Conservation (phyloP, 2,888 invertebrate genomes). For the Ctenicera cuprea region DNA sequence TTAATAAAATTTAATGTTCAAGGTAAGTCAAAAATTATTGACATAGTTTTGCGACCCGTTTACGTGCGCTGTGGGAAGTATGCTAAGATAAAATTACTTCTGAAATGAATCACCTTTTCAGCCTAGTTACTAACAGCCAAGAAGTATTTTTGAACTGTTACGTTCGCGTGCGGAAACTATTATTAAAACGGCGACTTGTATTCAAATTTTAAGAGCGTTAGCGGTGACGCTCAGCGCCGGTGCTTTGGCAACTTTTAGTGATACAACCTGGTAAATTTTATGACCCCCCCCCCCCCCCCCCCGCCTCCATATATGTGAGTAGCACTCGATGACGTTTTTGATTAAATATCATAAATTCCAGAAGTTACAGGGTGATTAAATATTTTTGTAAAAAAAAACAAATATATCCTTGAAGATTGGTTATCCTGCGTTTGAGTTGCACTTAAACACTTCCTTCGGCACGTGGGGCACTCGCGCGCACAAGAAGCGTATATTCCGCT, state of each 20-base stretch:
- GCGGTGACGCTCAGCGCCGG: conserved; percentile 26
- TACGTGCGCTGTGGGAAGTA: conserved; percentile 44
- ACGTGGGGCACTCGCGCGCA: conserved; percentile 51
- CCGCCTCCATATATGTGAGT: not conserved
- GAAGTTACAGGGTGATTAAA: not conserved
- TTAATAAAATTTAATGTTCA: conserved; percentile 25
- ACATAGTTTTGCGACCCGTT: conserved; percentile 47
- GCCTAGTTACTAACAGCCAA: conserved; percentile 57
- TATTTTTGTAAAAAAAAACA: conserved; percentile 17
- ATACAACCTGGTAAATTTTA: conserved; percentile 32
- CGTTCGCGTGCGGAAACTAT: conserved; percentile 55
- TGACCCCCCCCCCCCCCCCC: conserved; percentile 21
- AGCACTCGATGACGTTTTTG: not conserved
- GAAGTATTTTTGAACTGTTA: conserved; percentile 58
- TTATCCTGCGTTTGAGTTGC: conserved; percentile 55
- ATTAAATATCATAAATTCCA: not conserved
- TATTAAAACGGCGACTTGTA: conserved; percentile 54
- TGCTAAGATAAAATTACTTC: conserved; percentile 55
- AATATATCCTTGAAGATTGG: conserved; percentile 40
- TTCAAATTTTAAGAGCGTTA: conserved; percentile 40
- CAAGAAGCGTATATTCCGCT: conserved; percentile 36
- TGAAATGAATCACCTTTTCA: conserved; percentile 57
- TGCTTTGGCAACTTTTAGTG: conserved; percentile 20
- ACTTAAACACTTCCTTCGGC: conserved; percentile 52
- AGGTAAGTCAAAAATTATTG: conserved; percentile 43